A percentile compares a stretch with the other conserved stretches of the same genome.
phyloP scores from a whole-genome alignment of 2,888 invertebrate species.

The Drosophila anomalata region DNA sequence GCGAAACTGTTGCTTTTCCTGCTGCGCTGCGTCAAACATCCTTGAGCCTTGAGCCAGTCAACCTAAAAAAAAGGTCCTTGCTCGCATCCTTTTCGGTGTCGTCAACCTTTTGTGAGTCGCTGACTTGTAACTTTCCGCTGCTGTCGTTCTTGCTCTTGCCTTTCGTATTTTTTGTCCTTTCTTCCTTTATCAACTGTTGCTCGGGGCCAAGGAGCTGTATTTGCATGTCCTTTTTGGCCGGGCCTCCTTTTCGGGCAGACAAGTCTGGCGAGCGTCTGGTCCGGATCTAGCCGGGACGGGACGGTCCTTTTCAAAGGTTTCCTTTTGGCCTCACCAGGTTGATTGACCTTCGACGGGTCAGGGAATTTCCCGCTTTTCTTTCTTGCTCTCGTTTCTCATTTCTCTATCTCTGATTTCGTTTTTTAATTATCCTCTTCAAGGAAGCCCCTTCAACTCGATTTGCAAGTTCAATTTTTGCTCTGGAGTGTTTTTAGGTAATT shows the following conservation, averaged over 20 bases:
- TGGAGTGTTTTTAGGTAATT: slow-evolving; percentile 33
- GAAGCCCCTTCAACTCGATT: slow-evolving; percentile 43
- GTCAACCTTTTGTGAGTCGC: slow-evolving; percentile 70
- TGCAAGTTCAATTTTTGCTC: slow-evolving; percentile 35
- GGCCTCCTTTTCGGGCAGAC: slow-evolving; percentile 50
- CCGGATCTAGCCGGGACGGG: slow-evolving; percentile 8
- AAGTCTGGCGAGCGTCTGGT: slow-evolving; percentile 60
- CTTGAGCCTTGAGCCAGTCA: slow-evolving; percentile 71
- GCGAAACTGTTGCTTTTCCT: slow-evolving; percentile 28
- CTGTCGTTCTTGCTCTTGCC: slow-evolving; percentile 7
- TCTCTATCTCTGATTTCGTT: background rate
- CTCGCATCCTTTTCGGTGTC: slow-evolving; percentile 44
- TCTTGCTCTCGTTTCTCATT: background rate
- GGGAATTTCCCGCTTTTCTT: slow-evolving; percentile 5
- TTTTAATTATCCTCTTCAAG: slow-evolving; percentile 44
- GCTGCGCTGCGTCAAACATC: slow-evolving; percentile 49
- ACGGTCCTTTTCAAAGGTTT: slow-evolving; percentile 21
- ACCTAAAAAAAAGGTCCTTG: slow-evolving; percentile 50
- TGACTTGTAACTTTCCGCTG: slow-evolving; percentile 44
- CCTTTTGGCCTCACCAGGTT: slow-evolving; percentile 42
- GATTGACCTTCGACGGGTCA: slow-evolving; percentile 61
- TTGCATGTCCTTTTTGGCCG: slow-evolving; percentile 67
- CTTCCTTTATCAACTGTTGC: slow-evolving; percentile 61
- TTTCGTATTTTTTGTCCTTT: slow-evolving; percentile 16
- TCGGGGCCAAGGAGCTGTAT: slow-evolving; percentile 58